A percentile compares a stretch with the other conserved stretches of the same genome.
Conservation (phyloP, 2,797 vertebrate genomes). For the Odontamblyopus rebecca region DNA sequence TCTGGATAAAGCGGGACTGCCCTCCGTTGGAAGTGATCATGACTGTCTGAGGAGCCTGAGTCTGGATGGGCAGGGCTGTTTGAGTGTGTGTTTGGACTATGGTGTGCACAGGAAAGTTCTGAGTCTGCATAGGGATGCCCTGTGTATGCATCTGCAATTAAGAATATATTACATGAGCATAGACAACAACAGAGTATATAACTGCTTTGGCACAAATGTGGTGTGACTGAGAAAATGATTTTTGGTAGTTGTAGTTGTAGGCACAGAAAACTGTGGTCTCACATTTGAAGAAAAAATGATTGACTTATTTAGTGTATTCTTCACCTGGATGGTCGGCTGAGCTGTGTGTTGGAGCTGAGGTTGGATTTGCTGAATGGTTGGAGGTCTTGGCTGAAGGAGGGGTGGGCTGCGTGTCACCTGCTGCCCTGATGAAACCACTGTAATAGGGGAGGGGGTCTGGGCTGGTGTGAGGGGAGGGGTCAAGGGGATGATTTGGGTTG, state of each 20-base stretch:
- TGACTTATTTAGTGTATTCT: neutral
- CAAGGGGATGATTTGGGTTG: constrained; percentile 59
- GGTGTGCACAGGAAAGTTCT: constrained; percentile 75
- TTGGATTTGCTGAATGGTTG: constrained; percentile 70
- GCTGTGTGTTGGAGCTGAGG: constrained; percentile 68
- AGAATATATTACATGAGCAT: neutral
- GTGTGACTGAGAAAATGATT: neutral
- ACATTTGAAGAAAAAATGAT: too few species aligned
- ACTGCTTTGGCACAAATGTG: neutral
- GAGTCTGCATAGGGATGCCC: constrained; percentile 67
- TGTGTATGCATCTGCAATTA: constrained; percentile 73
- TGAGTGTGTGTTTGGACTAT: constrained; percentile 77
- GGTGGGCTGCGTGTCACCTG: constrained; percentile 76
- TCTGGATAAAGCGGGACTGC: constrained; percentile 92
- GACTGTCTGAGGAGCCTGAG: constrained; percentile 89
- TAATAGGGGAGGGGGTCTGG: constrained; percentile 57
- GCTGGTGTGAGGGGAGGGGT: constrained; percentile 73
- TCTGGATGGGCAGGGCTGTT: constrained; percentile 82
- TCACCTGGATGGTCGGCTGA: constrained; percentile 69
- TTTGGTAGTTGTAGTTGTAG: neutral
- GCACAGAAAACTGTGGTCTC: neutral
- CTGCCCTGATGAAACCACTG: constrained; percentile 47
- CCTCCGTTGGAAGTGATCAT: constrained; percentile 88
- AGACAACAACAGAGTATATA: neutral
- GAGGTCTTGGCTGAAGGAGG: constrained; percentile 79